A percentile compares a stretch with the other conserved stretches of the same genome.
Conservation (phyloP, 2,888 invertebrate genomes). For the Capitulum mitella region DNA sequence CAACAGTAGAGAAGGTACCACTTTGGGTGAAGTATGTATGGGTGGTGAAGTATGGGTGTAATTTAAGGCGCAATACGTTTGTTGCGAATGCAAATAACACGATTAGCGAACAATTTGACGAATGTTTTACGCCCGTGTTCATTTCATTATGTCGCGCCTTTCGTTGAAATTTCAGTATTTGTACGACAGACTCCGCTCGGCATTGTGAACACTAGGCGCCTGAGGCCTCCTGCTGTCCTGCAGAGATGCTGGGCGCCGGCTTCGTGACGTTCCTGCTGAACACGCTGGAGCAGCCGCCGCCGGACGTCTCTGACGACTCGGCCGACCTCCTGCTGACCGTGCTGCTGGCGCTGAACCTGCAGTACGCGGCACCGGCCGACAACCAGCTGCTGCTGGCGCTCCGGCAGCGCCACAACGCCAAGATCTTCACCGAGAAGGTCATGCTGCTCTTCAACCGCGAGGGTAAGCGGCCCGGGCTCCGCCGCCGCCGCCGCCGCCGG, state of each 20-base stretch:
- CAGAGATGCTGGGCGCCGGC: constrained; percentile 74
- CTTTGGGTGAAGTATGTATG: too few species aligned
- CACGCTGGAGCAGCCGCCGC: constrained; percentile 72
- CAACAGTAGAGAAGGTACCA: too few species aligned
- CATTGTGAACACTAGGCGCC: too few species aligned
- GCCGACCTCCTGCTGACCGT: constrained; percentile 66
- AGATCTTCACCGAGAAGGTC: constrained; percentile 83
- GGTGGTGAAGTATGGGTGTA: too few species aligned
- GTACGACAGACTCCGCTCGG: too few species aligned
- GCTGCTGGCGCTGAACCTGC: constrained; percentile 80
- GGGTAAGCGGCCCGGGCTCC: constrained; percentile 45
- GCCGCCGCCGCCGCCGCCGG: too few species aligned
- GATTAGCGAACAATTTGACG: too few species aligned
- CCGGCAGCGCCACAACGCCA: constrained; percentile 54
- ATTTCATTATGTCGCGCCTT: too few species aligned
- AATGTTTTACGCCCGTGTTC: too few species aligned
- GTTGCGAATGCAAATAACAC: too few species aligned
- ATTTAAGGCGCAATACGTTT: too few species aligned
- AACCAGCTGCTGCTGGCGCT: constrained; percentile 44
- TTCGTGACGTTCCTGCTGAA: constrained; percentile 70
- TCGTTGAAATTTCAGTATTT: too few species aligned
- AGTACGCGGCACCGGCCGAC: constrained; percentile 52
- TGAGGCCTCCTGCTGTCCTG: constrained; percentile 31
- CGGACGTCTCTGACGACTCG: constrained; percentile 62
- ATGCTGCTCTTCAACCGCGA: constrained; percentile 79